Evolutionary conservation across 2,113 vertebrate genomes (phyloP).

Genomic region (Fukomys damarensis): DNA sequence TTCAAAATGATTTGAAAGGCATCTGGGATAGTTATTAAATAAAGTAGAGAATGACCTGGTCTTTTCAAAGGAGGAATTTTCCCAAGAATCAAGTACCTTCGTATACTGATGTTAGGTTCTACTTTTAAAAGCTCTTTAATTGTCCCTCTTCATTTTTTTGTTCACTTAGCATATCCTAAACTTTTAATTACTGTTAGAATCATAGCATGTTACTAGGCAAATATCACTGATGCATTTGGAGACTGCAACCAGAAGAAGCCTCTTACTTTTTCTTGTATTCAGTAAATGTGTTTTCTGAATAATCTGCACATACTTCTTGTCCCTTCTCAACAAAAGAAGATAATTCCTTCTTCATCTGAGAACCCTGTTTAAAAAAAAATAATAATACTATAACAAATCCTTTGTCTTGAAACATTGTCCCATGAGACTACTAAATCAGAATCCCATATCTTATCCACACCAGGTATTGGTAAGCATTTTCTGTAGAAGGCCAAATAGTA

Average conservation of each 20-base stretch:
- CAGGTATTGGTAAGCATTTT: not conserved
- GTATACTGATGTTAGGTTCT: not conserved
- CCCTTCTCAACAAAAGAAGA: conserved; percentile 74
- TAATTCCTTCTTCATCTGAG: conserved; percentile 56
- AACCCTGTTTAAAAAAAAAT: conserved; percentile 75
- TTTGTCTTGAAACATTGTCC: not conserved
- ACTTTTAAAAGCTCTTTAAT: not conserved
- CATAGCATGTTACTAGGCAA: not conserved
- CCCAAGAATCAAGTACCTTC: not conserved
- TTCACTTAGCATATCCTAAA: not conserved
- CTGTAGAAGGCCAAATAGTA: not conserved
- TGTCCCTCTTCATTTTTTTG: not conserved
- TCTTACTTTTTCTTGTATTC: conserved; percentile 87
- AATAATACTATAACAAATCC: not conserved
- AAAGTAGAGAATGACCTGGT: not conserved
- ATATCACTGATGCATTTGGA: not conserved
- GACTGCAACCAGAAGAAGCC: not conserved
- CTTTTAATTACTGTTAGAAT: not conserved
- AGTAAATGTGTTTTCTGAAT: conserved; percentile 77
- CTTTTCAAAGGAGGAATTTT: not conserved
- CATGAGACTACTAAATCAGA: not conserved
- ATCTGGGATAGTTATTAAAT: not conserved
- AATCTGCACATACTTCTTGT: conserved; percentile 82
- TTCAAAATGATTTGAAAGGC: not conserved
- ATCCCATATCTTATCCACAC: not conserved